Evolutionary conservation across 2,888 invertebrate species (phyloP).

Genomic region (Lycia hirtaria): DNA sequence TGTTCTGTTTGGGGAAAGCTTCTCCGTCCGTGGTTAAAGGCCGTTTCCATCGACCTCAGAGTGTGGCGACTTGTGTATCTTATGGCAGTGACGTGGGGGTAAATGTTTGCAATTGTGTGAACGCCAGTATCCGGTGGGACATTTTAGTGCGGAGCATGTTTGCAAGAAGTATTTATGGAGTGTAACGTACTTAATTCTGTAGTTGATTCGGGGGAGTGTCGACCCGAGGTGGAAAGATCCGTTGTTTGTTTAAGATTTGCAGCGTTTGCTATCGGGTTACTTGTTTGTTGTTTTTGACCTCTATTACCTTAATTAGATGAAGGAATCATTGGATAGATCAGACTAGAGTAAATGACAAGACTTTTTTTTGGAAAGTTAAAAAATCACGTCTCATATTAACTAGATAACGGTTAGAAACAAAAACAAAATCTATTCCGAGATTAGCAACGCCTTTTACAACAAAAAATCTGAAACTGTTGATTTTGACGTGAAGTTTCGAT

Average conservation of each 20-base stretch:
- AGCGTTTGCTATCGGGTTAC: constrained; percentile 4
- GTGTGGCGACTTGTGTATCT: constrained; percentile 56
- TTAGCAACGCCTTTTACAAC: no score
- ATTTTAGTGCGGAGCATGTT: constrained; percentile 46
- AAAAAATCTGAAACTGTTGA: no score
- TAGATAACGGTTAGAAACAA: no score
- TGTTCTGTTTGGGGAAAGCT: constrained; percentile 37
- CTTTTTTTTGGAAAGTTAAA: no score
- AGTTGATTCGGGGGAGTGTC: constrained; percentile 38
- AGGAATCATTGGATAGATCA: not conserved
- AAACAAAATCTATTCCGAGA: no score
- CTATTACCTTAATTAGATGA: constrained; percentile 7
- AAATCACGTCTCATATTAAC: no score
- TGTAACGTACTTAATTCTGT: constrained; percentile 42
- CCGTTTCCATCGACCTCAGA: constrained; percentile 59
- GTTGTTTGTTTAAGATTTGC: constrained; percentile 16
- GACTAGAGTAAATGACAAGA: no score
- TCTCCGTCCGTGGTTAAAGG: constrained; percentile 50
- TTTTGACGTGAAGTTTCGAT: no score
- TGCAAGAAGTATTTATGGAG: constrained; percentile 52
- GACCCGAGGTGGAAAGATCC: constrained; percentile 14
- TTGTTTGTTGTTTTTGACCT: constrained; percentile 1
- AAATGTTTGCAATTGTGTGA: constrained; percentile 53
- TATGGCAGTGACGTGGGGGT: constrained; percentile 58
- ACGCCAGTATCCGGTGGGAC: constrained; percentile 45